phyloP scores from a whole-genome alignment of 2,888 invertebrate genomes.

The Drosophila monieri region DNA sequence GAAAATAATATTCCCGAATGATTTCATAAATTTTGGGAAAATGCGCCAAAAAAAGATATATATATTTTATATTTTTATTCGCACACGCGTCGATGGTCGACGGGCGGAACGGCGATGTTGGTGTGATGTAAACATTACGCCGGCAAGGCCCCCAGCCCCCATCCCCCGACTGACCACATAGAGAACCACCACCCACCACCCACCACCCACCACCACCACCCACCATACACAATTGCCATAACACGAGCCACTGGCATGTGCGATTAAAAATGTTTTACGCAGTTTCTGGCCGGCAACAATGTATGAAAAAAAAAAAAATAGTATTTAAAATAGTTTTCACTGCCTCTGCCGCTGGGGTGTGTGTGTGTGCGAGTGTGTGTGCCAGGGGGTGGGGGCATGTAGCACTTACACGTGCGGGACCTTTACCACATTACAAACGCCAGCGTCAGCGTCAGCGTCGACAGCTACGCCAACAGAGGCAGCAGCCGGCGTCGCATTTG shows the following conservation, averaged over 20 bases:
- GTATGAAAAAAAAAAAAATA: slow-evolving; percentile 44
- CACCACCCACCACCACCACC: slow-evolving; percentile 1
- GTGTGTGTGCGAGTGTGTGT: slow-evolving; percentile 15
- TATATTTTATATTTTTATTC: not conserved
- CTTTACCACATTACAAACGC: slow-evolving; percentile 47
- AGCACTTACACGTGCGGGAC: slow-evolving; percentile 72
- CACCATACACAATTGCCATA: slow-evolving; percentile 8
- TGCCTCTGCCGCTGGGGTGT: slow-evolving; percentile 4
- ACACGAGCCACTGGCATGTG: slow-evolving; percentile 47
- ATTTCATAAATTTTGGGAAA: not conserved
- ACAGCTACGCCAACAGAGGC: slow-evolving; percentile 18
- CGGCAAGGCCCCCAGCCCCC: not conserved
- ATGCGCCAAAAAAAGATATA: not conserved
- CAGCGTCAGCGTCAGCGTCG: not conserved
- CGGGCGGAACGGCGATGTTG: not conserved
- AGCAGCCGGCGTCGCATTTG: slow-evolving; percentile 32
- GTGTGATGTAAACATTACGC: slow-evolving; percentile 35
- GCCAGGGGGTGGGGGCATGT: slow-evolving; percentile 33
- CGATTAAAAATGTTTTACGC: slow-evolving; percentile 61
- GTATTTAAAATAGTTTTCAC: slow-evolving; percentile 50
- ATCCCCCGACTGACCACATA: not conserved
- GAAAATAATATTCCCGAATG: not conserved
- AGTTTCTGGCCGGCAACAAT: slow-evolving; percentile 59
- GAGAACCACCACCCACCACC: not conserved
- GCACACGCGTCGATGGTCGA: not conserved